A percentile compares a stretch with the other conserved stretches of the same genome.
phyloP scores from a whole-genome alignment of 2,797 vertebrate genomes.

The Sebastes taczanowskii region DNA sequence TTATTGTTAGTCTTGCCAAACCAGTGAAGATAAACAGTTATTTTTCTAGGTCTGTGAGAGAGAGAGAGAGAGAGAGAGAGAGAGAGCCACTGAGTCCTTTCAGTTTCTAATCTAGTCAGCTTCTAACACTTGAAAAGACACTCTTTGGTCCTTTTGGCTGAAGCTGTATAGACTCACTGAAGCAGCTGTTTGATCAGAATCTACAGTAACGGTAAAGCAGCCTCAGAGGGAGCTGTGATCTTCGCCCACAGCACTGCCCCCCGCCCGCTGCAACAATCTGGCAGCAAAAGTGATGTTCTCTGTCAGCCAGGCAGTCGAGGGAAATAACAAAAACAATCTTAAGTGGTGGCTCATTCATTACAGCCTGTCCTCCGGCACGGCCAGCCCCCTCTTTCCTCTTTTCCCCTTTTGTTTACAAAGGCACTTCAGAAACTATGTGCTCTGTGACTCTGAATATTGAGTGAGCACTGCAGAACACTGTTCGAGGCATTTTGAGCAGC shows the following conservation, averaged over 20 bases:
- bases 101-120: slow-evolving; percentile 45
- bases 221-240: slow-evolving; percentile 53
- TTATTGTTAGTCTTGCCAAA: slow-evolving; percentile 35
- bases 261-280: slow-evolving; percentile 54
- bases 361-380: slow-evolving; percentile 52
- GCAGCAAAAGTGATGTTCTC: slow-evolving; percentile 75
- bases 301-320: slow-evolving; percentile 65
- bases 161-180: slow-evolving; percentile 49
- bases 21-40: slow-evolving; percentile 42
- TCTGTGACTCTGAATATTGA: slow-evolving; percentile 54
- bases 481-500: slow-evolving; percentile 6
- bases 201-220: slow-evolving; percentile 39
- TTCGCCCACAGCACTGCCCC: slow-evolving; percentile 21
- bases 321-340: slow-evolving; percentile 80
- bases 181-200: slow-evolving; percentile 63
- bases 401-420: slow-evolving; percentile 67
- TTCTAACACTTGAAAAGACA: slow-evolving; percentile 52
- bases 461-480: slow-evolving; percentile 4
- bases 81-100: slow-evolving; percentile 17
- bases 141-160: slow-evolving; percentile 55
- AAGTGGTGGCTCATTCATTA: slow-evolving; percentile 75
- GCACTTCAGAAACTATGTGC: slow-evolving; percentile 65
- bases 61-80: neutral
- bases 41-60: slow-evolving; percentile 27
- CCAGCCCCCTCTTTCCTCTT: slow-evolving; percentile 64